Conservation (phyloP, 2,888 invertebrate genomes). For the Parthenolecanium corni region DNA sequence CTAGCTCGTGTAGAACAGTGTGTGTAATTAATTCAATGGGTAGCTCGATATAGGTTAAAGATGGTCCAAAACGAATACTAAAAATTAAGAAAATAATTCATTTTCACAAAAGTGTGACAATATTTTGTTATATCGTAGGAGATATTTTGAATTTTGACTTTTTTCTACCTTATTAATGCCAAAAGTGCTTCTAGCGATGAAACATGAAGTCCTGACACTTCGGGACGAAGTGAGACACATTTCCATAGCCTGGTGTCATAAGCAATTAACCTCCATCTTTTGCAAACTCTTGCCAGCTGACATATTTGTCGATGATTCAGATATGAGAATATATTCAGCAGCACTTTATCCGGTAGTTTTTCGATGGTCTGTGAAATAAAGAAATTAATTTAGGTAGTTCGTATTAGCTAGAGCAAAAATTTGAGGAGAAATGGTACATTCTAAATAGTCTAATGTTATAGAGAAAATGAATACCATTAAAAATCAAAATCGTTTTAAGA, state of each 20-base stretch:
- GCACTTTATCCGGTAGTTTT: constrained; percentile 91
- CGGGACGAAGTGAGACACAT: constrained; percentile 88
- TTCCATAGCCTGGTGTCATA: constrained; percentile 94
- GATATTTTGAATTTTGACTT: too few relatives aligned
- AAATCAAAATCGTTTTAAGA: too few relatives aligned
- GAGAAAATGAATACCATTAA: too few relatives aligned
- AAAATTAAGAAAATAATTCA: constrained; percentile 22
- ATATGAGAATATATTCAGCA: constrained; percentile 88
- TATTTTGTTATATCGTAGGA: too few relatives aligned
- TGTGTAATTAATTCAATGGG: constrained; percentile 94
- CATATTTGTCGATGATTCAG: constrained; percentile 87
- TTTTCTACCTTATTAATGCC: constrained; percentile 58
- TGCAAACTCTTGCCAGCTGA: constrained; percentile 85
- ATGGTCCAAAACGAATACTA: constrained; percentile 73
- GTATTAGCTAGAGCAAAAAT: too few relatives aligned
- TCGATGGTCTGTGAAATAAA: constrained; percentile 66
- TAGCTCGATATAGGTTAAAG: constrained; percentile 79
- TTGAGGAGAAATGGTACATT: too few relatives aligned
- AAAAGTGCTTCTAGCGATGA: constrained; percentile 76
- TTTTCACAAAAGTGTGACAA: not conserved
- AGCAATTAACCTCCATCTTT: constrained; percentile 89
- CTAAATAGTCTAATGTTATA: too few relatives aligned
- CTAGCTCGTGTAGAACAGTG: constrained; percentile 89
- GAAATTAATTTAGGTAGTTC: too few relatives aligned
- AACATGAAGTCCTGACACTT: constrained; percentile 88